A percentile compares a stretch with the other conserved stretches of the same genome.
Conservation (phyloP, 2,888 invertebrate genomes). For the Luperina testacea region DNA sequence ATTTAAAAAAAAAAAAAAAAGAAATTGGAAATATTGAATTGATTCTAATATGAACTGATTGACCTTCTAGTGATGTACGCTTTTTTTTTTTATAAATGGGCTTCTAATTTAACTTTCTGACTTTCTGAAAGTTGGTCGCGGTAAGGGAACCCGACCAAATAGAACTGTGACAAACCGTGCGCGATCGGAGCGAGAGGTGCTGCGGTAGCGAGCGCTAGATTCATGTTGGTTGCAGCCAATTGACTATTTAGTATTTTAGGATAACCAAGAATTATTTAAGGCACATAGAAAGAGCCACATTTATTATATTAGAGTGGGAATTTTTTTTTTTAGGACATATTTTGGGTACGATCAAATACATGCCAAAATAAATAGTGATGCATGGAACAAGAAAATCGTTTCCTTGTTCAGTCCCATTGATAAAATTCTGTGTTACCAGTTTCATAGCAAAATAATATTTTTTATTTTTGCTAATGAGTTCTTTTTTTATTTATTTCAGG, state of each 20-base stretch:
- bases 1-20: neutral
- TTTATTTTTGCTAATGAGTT: neutral
- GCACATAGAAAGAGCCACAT: neutral
- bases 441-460: neutral
- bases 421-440: conserved; percentile 15
- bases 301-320: neutral
- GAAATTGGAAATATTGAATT: neutral
- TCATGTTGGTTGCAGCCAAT: neutral
- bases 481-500: conserved; percentile 86
- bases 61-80: neutral
- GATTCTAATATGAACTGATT: neutral
- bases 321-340: neutral
- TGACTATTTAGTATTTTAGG: neutral
- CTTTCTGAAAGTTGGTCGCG: neutral
- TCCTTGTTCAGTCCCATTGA: neutral
- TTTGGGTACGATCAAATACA: neutral
- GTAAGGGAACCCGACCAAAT: neutral
- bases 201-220: neutral
- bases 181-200: neutral
- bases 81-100: neutral
- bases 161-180: neutral
- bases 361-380: neutral
- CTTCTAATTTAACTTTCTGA: neutral
- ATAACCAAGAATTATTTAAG: neutral
- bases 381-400: neutral